These are phyloP conservation scores for Drosophila aff. DNA, from an alignment of 1,140 invertebrate species.

Conservation along the genomic window DNA sequence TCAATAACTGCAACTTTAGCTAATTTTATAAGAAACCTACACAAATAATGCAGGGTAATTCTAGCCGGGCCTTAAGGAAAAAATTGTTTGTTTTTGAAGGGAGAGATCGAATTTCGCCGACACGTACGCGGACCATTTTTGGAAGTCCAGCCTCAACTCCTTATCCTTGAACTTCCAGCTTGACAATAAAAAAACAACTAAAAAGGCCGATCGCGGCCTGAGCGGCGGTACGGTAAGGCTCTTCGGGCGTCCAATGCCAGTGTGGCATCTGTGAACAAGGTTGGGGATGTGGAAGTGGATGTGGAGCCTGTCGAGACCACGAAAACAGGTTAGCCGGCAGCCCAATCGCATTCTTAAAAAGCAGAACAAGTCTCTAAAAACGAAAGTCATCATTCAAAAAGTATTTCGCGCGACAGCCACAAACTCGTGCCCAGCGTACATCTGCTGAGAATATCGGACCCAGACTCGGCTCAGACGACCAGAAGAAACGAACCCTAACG, in stretches of 20 bases:
- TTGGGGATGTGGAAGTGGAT: conserved; percentile 1
- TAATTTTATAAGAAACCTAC: conserved; percentile 37
- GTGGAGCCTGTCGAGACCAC: conserved; percentile 29
- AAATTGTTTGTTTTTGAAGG: conserved; percentile 50
- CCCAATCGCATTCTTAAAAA: conserved; percentile 47
- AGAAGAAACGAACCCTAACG: conserved; percentile 29
- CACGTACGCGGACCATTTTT: conserved; percentile 49
- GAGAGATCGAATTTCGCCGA: conserved; percentile 64
- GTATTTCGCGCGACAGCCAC: conserved; percentile 43
- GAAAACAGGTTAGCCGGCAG: conserved; percentile 70
- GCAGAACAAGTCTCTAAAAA: conserved; percentile 38
- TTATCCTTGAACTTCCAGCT: conserved; percentile 79
- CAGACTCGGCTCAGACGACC: not conserved
- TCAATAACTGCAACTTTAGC: conserved; percentile 52
- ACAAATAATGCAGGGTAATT: conserved; percentile 58
- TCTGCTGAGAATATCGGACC: conserved; percentile 42
- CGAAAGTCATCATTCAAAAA: conserved; percentile 71
- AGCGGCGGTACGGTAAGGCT: conserved; percentile 27
- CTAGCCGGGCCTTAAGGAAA: conserved; percentile 50
- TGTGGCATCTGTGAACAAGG: conserved; percentile 11
- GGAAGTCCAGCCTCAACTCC: conserved; percentile 29
- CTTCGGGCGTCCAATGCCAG: conserved; percentile 46
- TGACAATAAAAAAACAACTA: conserved; percentile 58
- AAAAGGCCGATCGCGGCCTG: conserved; percentile 48
- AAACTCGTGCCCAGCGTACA: conserved; percentile 57